Percentiles rank a stretch among this genome's conserved stretches.
Evolutionary conservation across 2,113 vertebrate genomes (phyloP).

Genomic region (Artemisiospiza belli): DNA sequence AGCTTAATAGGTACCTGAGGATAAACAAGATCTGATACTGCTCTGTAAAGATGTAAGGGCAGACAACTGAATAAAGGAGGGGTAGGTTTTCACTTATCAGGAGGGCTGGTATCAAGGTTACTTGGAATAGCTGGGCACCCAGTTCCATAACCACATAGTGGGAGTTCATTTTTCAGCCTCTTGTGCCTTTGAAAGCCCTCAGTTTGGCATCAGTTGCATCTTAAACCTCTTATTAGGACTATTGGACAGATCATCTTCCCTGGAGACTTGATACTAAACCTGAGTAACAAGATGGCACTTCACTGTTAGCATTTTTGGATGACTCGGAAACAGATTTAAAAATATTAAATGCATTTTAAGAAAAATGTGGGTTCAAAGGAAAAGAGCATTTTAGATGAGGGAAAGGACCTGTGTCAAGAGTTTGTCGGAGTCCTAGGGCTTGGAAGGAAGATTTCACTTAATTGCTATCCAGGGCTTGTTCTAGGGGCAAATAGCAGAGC

Average conservation of each 20-base stretch:
- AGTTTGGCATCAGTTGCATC: background rate
- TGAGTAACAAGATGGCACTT: background rate
- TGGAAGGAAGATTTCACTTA: background rate
- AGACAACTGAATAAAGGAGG: background rate
- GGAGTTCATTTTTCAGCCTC: background rate
- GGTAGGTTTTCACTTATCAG: background rate
- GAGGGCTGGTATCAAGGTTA: background rate
- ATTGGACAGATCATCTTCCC: background rate
- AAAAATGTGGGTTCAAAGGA: background rate
- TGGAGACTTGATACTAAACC: background rate
- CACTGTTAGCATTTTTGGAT: background rate
- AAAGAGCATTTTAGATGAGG: background rate
- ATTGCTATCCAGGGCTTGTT: background rate
- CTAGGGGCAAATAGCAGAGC: background rate
- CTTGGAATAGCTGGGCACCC: background rate
- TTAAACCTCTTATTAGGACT: background rate
- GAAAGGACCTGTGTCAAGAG: background rate
- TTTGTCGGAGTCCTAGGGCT: background rate
- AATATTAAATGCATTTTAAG: background rate
- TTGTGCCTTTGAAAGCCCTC: background rate
- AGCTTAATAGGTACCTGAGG: background rate
- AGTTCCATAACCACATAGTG: background rate
- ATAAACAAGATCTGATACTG: background rate
- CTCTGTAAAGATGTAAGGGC: background rate
- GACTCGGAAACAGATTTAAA: background rate